These are phyloP conservation scores for Phoebastria nigripes DNA, from an alignment of 2,797 vertebrate genomes.

Conservation along the genomic window DNA sequence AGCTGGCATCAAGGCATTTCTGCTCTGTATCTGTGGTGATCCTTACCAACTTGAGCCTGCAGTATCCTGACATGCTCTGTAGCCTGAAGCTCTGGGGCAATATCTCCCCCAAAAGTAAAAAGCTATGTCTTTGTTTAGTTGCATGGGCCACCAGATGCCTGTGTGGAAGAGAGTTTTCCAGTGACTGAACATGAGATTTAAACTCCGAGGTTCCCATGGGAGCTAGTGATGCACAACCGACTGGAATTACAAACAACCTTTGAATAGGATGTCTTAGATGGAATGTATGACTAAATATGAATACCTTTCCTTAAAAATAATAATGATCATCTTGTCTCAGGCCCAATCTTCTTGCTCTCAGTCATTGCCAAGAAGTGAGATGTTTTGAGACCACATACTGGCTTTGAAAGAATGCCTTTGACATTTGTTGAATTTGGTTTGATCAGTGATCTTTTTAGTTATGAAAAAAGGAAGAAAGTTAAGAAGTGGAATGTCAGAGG, in stretches of 20 bases:
- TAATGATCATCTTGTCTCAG: background rate
- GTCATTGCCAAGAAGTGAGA: slow-evolving; percentile 2
- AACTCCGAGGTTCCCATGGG: background rate
- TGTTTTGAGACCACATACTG: slow-evolving; percentile 7
- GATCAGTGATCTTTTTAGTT: background rate
- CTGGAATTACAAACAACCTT: slow-evolving; percentile 22
- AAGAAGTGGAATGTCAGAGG: background rate
- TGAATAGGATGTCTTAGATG: slow-evolving; percentile 1
- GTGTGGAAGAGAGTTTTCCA: background rate
- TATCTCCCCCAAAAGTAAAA: background rate
- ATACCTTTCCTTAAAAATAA: slow-evolving; percentile 45
- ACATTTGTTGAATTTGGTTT: slow-evolving; percentile 25
- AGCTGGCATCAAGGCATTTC: background rate
- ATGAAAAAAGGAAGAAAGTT: slow-evolving; percentile 18
- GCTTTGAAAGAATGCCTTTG: slow-evolving; percentile 13
- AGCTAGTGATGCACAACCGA: background rate
- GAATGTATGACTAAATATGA: slow-evolving; percentile 23
- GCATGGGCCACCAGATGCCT: background rate
- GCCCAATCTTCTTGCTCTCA: background rate
- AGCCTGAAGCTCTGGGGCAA: background rate
- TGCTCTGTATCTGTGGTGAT: background rate
- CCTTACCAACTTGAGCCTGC: fast-evolving
- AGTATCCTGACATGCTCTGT: fast-evolving
- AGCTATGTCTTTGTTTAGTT: background rate
- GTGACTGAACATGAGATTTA: background rate